Conservation (phyloP, 2,797 vertebrate species). For the Lacerta viridis region DNA sequence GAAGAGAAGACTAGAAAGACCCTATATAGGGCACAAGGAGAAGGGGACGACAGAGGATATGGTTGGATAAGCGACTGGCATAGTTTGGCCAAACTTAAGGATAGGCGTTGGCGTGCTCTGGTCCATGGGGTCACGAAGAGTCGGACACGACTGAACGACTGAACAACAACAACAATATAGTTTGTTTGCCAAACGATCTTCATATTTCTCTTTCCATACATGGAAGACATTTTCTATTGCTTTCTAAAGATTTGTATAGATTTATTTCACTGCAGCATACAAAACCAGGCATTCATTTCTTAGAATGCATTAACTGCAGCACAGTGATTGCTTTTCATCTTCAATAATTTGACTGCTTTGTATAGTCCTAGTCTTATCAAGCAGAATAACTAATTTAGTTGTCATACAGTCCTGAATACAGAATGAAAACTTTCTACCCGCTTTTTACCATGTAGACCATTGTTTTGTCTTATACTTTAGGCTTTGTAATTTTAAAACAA, state of each 20-base stretch:
- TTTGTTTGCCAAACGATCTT: background rate
- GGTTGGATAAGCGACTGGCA: no score
- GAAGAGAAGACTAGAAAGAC: no score
- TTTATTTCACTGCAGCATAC: constrained; percentile 21
- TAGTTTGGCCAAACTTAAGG: no score
- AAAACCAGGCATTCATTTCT: background rate
- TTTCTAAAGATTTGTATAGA: constrained; percentile 27
- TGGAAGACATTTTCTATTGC: constrained; percentile 14
- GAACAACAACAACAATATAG: no score
- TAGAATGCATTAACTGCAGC: rapidly evolving
- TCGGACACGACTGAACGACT: no score
- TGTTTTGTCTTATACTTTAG: background rate
- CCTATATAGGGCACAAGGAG: no score
- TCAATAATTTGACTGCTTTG: background rate
- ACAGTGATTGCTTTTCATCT: constrained; percentile 13
- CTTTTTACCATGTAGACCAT: background rate
- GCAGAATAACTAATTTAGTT: constrained; percentile 31
- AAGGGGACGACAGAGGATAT: no score
- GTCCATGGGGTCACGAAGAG: no score
- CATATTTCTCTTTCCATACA: background rate
- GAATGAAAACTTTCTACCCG: constrained; percentile 22
- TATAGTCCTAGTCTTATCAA: background rate
- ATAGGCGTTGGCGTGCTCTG: no score
- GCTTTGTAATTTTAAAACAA: background rate
- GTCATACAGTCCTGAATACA: constrained; percentile 2